Conservation (phyloP, 2,888 invertebrate genomes). For the Eurytoma adleriae region DNA sequence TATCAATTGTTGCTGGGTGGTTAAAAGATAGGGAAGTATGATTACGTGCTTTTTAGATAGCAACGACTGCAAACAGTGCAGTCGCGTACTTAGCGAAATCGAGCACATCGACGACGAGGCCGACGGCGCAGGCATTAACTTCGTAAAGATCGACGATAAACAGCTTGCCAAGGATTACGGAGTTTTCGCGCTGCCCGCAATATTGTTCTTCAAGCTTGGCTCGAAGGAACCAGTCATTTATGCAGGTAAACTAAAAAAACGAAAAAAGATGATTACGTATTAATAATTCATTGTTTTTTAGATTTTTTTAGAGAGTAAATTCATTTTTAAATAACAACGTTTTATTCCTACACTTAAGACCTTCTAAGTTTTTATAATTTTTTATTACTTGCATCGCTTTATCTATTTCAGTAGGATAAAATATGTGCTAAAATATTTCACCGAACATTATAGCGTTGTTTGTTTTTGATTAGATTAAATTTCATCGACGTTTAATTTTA, state of each 20-base stretch:
- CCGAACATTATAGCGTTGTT: background rate
- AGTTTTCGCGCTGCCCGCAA: conserved; percentile 93
- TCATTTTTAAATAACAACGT: too few relatives aligned
- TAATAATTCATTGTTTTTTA: too few relatives aligned
- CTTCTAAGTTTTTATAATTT: too few relatives aligned
- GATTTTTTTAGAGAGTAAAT: background rate
- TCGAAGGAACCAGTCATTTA: conserved; percentile 94
- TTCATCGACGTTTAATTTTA: conserved; percentile 64
- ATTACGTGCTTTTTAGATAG: conserved; percentile 83
- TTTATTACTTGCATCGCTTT: too few relatives aligned
- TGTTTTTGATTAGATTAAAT: background rate
- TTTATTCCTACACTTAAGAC: too few relatives aligned
- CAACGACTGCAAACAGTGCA: conserved; percentile 96
- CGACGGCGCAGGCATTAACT: conserved; percentile 92
- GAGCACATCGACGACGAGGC: conserved; percentile 97
- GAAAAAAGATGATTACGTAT: background rate
- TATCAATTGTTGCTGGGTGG: too few relatives aligned
- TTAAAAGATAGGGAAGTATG: too few relatives aligned
- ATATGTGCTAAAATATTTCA: too few relatives aligned
- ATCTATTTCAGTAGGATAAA: too few relatives aligned
- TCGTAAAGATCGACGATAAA: conserved; percentile 93
- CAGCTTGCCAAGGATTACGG: conserved; percentile 91
- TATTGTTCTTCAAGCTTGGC: conserved; percentile 91
- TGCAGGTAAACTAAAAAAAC: conserved; percentile 80
- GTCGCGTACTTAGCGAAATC: conserved; percentile 89